Base-by-base conservation (phyloP, 1,140 invertebrate genomes). In the Pogonus chalceus region DNA sequence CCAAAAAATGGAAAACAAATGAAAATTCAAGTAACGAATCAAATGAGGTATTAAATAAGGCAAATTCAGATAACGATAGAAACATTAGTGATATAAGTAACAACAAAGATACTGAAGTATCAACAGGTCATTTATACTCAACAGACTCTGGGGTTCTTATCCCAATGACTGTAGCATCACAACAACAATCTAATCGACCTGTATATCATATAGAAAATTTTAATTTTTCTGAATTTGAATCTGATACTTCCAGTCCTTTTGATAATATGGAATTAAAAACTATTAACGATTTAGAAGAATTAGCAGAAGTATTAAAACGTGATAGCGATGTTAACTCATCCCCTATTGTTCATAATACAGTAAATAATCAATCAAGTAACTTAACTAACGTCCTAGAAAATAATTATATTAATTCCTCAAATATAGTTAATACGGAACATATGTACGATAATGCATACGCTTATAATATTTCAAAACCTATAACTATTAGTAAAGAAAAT, bases 181-280 rank as follows among this genome's bases (percentile, higher is more conserved):
- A 63, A 61, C 53, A 72, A 73, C 52, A 71, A 67, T 60, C 26
- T 4, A 14, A 31, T 14, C 37, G 18, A 4, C 9, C 18, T 4
- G 18, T 4, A 12, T 43, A 43, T 16, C 37, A 43, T 4, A 43
- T 43, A 18, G 18, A 43, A 4, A 16, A 4, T 9, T 43, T 43
- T 43, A 43, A 43, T 43, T 81, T 80, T 64, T 82, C 81, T 37
- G 88, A 92, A 65, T 93, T 93, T 74, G 89, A 92, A 71, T 82
- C 86, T 66, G 88, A 91, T 66, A 90, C 86, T 48, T 90, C 88
- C 16, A 91, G 87, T 67, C 90, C 90, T 0, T 93, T 92, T 72
- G 90, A 93, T 74, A 89, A 90, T 73, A 82, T 92, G 70, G 89
- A 90, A 74, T 66, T 93, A 23, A 91, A 92, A 71, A 90, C 88